phyloP scores from a whole-genome alignment of 2,888 invertebrate species.

The Agrotis puta region DNA sequence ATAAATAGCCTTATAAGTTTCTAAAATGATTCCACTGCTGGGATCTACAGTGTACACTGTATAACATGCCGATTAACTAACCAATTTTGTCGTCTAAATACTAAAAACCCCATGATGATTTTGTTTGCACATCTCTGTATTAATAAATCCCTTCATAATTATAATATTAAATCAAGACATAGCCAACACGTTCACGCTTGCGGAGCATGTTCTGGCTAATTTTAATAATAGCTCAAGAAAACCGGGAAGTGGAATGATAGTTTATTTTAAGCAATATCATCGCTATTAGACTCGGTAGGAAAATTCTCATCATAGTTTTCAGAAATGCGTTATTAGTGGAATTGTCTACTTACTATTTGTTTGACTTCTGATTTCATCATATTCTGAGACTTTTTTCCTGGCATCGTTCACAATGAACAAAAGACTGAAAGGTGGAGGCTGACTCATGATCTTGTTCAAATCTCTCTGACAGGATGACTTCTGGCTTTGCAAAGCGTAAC shows the following conservation, averaged over 20 bases:
- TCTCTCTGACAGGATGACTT: constrained; percentile 13
- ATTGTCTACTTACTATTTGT: neutral
- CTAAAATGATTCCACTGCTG: too few relatives aligned
- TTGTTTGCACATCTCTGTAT: neutral
- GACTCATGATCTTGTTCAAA: constrained; percentile 5
- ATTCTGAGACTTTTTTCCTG: neutral
- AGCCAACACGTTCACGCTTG: constrained; percentile 3
- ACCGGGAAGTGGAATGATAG: constrained; percentile 1
- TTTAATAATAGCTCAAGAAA: constrained; percentile 3
- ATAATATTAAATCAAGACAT: neutral
- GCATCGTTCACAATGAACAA: constrained; percentile 4
- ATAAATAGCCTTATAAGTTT: too few relatives aligned
- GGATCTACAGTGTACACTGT: too few relatives aligned
- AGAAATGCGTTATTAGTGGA: neutral
- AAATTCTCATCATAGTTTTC: neutral
- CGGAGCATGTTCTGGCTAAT: neutral
- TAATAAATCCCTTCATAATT: neutral
- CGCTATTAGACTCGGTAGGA: neutral
- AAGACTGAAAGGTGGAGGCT: neutral
- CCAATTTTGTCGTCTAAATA: neutral
- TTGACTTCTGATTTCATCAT: neutral
- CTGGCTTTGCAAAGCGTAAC: neutral
- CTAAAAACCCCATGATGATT: neutral
- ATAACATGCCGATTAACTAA: too few relatives aligned
- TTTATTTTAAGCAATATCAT: constrained; percentile 7